Percentiles rank a stretch among this genome's conserved stretches.
Evolutionary conservation across 35 echinoderm and acorn worm species (phyloP).

Genomic region (Hemicentrotus pulcherrimus): DNA sequence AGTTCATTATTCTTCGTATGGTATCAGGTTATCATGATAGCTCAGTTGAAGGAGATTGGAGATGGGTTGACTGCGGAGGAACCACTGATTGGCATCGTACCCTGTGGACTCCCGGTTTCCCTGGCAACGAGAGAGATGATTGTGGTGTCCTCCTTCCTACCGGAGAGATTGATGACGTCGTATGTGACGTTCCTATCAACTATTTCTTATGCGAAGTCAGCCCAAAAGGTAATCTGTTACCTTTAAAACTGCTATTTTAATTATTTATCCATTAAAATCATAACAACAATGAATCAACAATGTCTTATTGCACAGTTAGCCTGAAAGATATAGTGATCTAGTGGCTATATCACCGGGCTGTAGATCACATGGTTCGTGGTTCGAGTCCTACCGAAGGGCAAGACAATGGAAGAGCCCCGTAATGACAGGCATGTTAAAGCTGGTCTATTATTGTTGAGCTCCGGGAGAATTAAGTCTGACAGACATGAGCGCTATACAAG

Average conservation of each 20-base stretch:
- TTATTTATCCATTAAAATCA: neutral
- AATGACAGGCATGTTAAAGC: too few relatives aligned
- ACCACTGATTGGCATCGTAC: slow-evolving; percentile 60
- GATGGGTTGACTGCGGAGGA: slow-evolving; percentile 68
- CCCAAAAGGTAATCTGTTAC: slow-evolving; percentile 16
- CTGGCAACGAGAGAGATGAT: slow-evolving; percentile 65
- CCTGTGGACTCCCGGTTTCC: slow-evolving; percentile 71
- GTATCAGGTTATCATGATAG: slow-evolving; percentile 69
- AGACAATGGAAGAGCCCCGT: too few relatives aligned
- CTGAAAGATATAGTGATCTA: too few relatives aligned
- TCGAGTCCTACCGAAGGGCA: too few relatives aligned
- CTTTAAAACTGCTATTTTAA: neutral
- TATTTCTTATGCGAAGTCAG: slow-evolving; percentile 45
- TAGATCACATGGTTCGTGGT: too few relatives aligned
- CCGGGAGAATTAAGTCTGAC: too few relatives aligned
- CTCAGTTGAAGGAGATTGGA: slow-evolving; percentile 80
- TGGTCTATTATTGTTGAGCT: too few relatives aligned
- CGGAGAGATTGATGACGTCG: slow-evolving; percentile 27
- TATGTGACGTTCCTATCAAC: slow-evolving; percentile 17
- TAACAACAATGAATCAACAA: too few relatives aligned
- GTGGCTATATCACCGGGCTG: too few relatives aligned
- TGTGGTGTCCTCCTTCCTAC: slow-evolving; percentile 50
- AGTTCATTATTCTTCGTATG: neutral
- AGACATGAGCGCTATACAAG: too few relatives aligned
- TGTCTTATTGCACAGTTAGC: too few relatives aligned